Conservation (phyloP, 2,113 vertebrate species). For the Pelmatolapia mariae region DNA sequence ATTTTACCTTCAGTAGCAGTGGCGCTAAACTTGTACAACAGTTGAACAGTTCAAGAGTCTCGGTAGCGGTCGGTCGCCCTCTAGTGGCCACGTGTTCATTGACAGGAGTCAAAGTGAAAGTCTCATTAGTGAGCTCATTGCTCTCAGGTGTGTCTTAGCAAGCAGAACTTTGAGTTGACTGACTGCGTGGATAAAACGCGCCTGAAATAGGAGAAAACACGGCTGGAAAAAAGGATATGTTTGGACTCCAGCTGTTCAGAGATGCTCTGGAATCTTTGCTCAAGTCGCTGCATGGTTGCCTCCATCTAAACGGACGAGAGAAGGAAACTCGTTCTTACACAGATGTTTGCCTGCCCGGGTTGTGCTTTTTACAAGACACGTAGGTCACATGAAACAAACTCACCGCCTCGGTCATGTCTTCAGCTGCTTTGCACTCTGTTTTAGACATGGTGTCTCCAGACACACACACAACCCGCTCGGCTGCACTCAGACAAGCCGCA, state of each 20-base stretch:
- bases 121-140: neutral
- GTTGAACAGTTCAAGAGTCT: neutral
- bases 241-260: conserved; percentile 73
- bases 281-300: conserved; percentile 72
- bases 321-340: neutral
- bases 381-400: neutral
- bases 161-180: neutral
- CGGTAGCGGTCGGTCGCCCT: neutral
- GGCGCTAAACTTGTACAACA: neutral
- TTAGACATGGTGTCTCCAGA: conserved; percentile 46
- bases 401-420: conserved; percentile 57
- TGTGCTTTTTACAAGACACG: neutral
- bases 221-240: conserved; percentile 80
- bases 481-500: fast-evolving
- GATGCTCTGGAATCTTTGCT: conserved; percentile 75
- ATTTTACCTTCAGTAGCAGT: neutral
- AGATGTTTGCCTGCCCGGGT: neutral
- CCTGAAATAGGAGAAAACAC: neutral
- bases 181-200: neutral
- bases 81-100: neutral
- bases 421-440: conserved; percentile 23
- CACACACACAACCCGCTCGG: neutral
- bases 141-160: neutral
- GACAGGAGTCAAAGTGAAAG: neutral
- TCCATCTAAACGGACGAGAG: conserved; percentile 71